Evolutionary conservation across 2,888 invertebrate species (phyloP).

Genomic region (Myathropa florea): DNA sequence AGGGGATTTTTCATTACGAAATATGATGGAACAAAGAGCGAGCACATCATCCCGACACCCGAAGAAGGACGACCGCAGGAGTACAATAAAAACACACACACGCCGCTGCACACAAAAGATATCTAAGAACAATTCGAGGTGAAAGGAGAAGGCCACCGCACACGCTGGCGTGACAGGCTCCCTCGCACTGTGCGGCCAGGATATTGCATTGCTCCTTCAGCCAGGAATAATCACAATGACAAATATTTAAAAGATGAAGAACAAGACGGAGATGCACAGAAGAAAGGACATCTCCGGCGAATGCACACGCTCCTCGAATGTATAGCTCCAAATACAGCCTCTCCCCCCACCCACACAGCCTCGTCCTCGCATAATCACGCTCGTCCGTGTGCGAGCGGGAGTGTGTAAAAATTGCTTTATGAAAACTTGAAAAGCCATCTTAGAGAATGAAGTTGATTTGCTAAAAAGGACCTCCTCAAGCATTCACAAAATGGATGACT

Average conservation of each 20-base stretch:
- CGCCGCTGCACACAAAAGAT: slow-evolving; percentile 43
- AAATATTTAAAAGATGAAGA: slow-evolving; percentile 60
- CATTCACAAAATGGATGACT: slow-evolving; percentile 63
- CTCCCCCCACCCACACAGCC: slow-evolving; percentile 20
- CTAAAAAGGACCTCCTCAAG: slow-evolving; percentile 58
- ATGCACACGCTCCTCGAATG: background rate
- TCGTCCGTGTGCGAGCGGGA: slow-evolving; percentile 26
- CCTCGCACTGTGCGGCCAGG: background rate
- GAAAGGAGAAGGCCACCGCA: slow-evolving; percentile 62
- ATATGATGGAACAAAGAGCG: slow-evolving; percentile 32
- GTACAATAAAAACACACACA: slow-evolving; percentile 3
- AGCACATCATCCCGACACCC: slow-evolving; percentile 47
- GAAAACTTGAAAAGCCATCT: slow-evolving; percentile 68
- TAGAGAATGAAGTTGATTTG: slow-evolving; percentile 67
- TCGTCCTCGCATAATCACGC: too few species aligned
- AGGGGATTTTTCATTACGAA: slow-evolving; percentile 59
- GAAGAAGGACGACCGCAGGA: slow-evolving; percentile 44
- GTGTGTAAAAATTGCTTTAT: slow-evolving; percentile 63
- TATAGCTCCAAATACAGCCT: slow-evolving; percentile 13
- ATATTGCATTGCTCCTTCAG: slow-evolving; percentile 33
- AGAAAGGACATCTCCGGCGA: slow-evolving; percentile 17
- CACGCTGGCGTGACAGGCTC: background rate
- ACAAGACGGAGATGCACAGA: background rate
- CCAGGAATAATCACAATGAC: slow-evolving; percentile 64
- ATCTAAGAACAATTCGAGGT: slow-evolving; percentile 64